Percentiles rank a stretch among this genome's conserved stretches.
These are phyloP conservation scores for Bombylius discolor DNA, from an alignment of 2,888 invertebrate genomes.

Conservation along the genomic window DNA sequence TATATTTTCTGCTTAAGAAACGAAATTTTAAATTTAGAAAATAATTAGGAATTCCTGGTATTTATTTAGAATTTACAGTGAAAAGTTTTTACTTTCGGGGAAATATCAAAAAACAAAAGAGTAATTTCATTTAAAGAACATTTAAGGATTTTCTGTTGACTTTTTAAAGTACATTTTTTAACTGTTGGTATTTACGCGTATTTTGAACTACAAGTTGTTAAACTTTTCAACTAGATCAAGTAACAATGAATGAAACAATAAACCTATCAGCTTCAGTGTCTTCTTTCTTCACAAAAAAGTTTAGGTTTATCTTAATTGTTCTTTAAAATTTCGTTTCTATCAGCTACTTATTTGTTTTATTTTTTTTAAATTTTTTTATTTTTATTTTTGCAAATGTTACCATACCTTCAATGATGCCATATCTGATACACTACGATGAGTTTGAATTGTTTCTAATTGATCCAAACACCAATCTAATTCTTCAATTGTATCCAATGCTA, in stretches of 20 bases:
- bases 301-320: too few species aligned
- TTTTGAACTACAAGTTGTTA: neutral
- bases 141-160: too few species aligned
- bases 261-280: too few species aligned
- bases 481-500: slow-evolving; percentile 93
- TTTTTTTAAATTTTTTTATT: too few species aligned
- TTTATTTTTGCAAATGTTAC: neutral
- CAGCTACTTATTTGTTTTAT: too few species aligned
- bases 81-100: neutral
- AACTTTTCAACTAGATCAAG: neutral
- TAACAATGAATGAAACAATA: too few species aligned
- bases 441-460: slow-evolving; percentile 98
- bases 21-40: too few species aligned
- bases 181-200: too few species aligned
- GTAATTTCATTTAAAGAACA: neutral
- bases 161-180: too few species aligned
- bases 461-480: slow-evolving; percentile 99
- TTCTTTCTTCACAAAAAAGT: neutral
- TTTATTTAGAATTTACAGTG: neutral
- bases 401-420: slow-evolving; percentile 97
- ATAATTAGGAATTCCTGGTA: too few species aligned
- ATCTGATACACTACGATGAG: slow-evolving; percentile 96
- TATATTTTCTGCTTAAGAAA: too few species aligned
- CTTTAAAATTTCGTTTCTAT: too few species aligned
- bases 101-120: neutral